Evolutionary conservation across 2,888 invertebrate species (phyloP).

Genomic region (Erebia aethiops): DNA sequence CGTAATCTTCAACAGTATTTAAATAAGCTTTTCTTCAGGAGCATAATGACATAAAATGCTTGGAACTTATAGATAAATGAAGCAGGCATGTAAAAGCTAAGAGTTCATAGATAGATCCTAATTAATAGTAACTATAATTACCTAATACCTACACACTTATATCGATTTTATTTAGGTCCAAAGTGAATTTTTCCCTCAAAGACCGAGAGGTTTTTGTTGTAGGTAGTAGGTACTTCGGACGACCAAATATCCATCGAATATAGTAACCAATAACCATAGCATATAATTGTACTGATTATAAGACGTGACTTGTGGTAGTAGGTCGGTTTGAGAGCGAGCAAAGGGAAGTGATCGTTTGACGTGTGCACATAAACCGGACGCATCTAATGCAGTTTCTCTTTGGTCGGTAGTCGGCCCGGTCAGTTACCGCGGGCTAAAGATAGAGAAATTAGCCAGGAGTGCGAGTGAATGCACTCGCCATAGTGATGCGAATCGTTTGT

Average conservation of each 20-base stretch:
- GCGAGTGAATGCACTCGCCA: slow-evolving; percentile 72
- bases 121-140: too few relatives aligned
- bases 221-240: not conserved
- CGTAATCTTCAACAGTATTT: too few relatives aligned
- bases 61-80: too few relatives aligned
- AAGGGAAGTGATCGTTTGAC: slow-evolving; percentile 48
- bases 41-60: too few relatives aligned
- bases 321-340: slow-evolving; percentile 26
- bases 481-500: slow-evolving; percentile 32
- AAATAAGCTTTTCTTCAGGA: too few relatives aligned
- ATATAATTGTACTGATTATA: slow-evolving; percentile 34
- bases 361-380: slow-evolving; percentile 72
- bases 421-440: slow-evolving; percentile 80
- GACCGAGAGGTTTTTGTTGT: not conserved
- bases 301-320: slow-evolving; percentile 29
- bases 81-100: too few relatives aligned
- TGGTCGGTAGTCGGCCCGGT: slow-evolving; percentile 68
- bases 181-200: not conserved
- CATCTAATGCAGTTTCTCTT: slow-evolving; percentile 80
- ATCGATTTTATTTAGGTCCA: not conserved
- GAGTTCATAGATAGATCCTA: too few relatives aligned
- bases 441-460: slow-evolving; percentile 80
- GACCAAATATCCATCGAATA: not conserved
- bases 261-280: not conserved
- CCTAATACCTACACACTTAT: too few relatives aligned